Conservation (phyloP, 1,140 invertebrate species). For the Caenorhabditis latens region DNA sequence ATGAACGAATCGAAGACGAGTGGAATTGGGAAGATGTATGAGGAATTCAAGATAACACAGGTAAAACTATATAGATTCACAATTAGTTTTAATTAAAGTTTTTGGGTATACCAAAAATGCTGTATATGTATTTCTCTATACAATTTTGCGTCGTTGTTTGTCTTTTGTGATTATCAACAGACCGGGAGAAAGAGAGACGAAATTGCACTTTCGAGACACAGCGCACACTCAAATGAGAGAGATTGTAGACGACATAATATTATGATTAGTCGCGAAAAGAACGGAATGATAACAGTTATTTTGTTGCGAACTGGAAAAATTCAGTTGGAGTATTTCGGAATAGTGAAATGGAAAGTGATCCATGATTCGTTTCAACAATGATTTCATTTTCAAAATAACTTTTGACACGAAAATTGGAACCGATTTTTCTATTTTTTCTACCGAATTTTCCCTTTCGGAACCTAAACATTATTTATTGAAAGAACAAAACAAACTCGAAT, state of each 20-base stretch:
- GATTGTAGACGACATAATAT: neutral
- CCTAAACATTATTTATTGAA: neutral
- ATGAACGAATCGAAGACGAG: constrained; percentile 34
- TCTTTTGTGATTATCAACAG: constrained; percentile 54
- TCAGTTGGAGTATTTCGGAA: neutral
- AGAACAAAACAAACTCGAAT: neutral
- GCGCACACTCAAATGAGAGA: neutral
- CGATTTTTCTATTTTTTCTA: neutral
- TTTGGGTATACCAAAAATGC: neutral
- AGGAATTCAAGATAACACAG: constrained; percentile 30
- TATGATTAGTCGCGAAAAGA: constrained; percentile 20
- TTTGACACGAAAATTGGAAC: constrained; percentile 1
- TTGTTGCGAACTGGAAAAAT: neutral
- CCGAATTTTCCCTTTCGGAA: neutral
- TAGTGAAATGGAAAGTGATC: neutral
- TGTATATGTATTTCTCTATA: constrained; percentile 11
- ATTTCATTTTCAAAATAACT: constrained; percentile 3
- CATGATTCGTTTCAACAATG: neutral
- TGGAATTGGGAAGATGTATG: constrained; percentile 34
- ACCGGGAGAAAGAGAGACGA: neutral
- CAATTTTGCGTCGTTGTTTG: constrained; percentile 20
- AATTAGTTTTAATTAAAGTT: neutral
- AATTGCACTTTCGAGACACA: constrained; percentile 15
- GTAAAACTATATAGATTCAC: neutral
- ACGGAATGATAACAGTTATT: neutral